Evolutionary conservation across 1,140 invertebrate species (phyloP), one percentile per base, ranked within the genome.

Genomic region (Drosophila dunni): DNA sequence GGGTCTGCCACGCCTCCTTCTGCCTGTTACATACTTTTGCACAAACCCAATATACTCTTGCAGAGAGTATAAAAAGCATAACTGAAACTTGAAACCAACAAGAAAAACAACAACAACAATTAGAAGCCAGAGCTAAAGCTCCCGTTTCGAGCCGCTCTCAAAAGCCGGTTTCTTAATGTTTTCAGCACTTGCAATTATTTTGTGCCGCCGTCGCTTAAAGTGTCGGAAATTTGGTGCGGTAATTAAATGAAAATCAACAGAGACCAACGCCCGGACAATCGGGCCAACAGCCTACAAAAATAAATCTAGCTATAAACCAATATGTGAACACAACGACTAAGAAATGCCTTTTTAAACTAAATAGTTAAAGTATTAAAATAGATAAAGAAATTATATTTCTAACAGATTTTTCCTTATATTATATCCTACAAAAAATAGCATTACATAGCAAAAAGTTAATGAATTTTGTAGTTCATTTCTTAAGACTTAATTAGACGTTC

Each of bases 141-240:
- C 62, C 54, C 40, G 72, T 75, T 69, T 64, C 66, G 38, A 65
- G 40, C 51, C 46, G 15, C 15, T 9, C 60, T 56, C 38, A 45
- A 75, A 82, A 53, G 68, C 80, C 79, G 83, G 83, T 88, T 88
- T 83, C 72, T 88, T 89, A 89, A 90, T 84, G 85, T 84, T 89
- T 90, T 89, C 84, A 90, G 81, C 84, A 89, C 84, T 89, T 84
- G 84, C 84, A 89, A 89, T 90, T 88, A 89, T 84, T 90, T 84
- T 75, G 75, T 78, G 81, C 84, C 70, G 78, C 78, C 80, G 75
- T 81, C 83, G 80, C 80, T 88, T 88, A 88, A 89, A 88, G 83
- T 88, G 83, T 88, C 84, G 84, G 84, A 84, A 84, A 88, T 89
- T 88, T 89, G 84, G 84, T 88, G 75, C 84, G 78, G 84, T 81